Percentiles rank a stretch among this genome's conserved stretches.
phyloP scores from a whole-genome alignment of 2,888 invertebrate genomes.

The Papilio elwesi region DNA sequence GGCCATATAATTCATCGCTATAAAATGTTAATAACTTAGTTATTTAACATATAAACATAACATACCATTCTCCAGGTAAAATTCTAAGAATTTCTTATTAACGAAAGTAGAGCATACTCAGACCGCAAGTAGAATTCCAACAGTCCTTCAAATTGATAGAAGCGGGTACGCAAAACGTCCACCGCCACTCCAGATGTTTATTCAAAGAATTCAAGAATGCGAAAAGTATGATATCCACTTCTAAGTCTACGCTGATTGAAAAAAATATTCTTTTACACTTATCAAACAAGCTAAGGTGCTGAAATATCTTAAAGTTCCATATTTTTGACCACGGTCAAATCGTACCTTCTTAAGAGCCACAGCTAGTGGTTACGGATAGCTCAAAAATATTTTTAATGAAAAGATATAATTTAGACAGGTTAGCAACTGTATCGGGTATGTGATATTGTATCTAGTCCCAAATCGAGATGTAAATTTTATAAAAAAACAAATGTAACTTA shows the following conservation, averaged over 20 bases:
- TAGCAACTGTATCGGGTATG: too few species aligned
- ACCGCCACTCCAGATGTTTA: slow-evolving; percentile 4
- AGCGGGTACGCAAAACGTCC: slow-evolving; percentile 17
- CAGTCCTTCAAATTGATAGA: slow-evolving; percentile 31
- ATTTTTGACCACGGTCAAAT: neutral
- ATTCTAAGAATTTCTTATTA: slow-evolving; percentile 14
- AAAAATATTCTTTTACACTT: neutral
- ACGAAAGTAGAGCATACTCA: slow-evolving; percentile 18
- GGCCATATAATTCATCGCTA: too few species aligned
- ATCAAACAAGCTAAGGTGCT: too few species aligned
- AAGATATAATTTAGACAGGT: too few species aligned
- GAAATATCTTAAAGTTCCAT: neutral
- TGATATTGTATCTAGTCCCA: too few species aligned
- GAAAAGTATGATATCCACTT: slow-evolving; percentile 13
- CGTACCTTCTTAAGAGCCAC: neutral
- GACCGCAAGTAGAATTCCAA: slow-evolving; percentile 22
- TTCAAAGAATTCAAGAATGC: slow-evolving; percentile 15
- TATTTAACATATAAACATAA: neutral
- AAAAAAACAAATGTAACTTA: too few species aligned
- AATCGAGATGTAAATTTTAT: too few species aligned
- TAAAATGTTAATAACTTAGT: neutral
- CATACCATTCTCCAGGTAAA: neutral
- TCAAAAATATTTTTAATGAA: too few species aligned
- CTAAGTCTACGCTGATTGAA: neutral
- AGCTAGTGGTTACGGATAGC: neutral